Base-by-base conservation (phyloP, 2,888 invertebrate species). In the Coecobrya sp. region DNA sequence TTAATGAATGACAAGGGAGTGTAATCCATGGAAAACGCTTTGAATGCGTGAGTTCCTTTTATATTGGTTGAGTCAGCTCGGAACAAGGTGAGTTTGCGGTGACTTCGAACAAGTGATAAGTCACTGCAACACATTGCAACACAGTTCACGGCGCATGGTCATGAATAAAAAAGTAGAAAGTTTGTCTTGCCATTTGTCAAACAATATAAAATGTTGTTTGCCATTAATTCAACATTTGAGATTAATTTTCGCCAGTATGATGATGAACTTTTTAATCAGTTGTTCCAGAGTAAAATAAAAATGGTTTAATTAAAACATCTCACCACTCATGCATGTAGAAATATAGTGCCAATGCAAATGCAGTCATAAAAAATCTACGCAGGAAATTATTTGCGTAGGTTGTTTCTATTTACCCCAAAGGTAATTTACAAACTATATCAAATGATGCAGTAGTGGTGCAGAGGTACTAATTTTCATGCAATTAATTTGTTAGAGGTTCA, bases 401-500 rank as follows among this genome's bases (percentile, higher is more conserved):
- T n/a, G n/a, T n/a, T n/a, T 65, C 65, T 25, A 13, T 22, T 5
- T 65, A 4, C 65, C 11, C 27, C 11, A 65, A 65, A 25, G 55
- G 55, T 59, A 19, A 13, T 27, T 30, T 16, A 30, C 68, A 79
- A 79, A 59, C 7, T n/a, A 82, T 36, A 36, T 59, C 55, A 62
- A 13, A 70, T 36, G 70, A 70, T 16, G 36, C 30, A 62, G 84
- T 36, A 42, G 68, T 19, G 49, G 49, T 85, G n/a, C 0, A 52
- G 82, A 86, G 89, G 49, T 30, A 89, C 73, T 90, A 90, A 86
- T 91, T 91, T 81, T 25, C 30, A 25, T 89, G 68, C 86, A 86
- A 91, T 91, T 91, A 91, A 91, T 91, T 79, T 79, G 91, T 91
- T 90, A 79, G 86, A 82, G 59, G 55, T 79, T 36, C 81, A 91